A percentile compares a stretch with the other conserved stretches of the same genome.
Evolutionary conservation across 2,113 vertebrate species (phyloP).

Genomic region (Benthochromis sp.): DNA sequence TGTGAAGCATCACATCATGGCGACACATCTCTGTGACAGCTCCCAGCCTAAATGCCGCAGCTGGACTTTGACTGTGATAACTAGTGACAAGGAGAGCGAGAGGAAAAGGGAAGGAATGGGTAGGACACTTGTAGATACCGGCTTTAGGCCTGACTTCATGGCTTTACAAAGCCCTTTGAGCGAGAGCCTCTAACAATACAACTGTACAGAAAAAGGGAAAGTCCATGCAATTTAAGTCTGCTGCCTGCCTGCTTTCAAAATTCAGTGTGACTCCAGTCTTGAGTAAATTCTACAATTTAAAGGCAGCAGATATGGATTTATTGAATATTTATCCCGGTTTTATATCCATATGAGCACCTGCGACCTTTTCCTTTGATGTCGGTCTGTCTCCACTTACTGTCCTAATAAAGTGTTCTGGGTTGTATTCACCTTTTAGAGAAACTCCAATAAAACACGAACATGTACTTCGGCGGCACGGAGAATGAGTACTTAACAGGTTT

Average conservation of each 20-base stretch:
- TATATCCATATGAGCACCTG: slow-evolving; percentile 16
- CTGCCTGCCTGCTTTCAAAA: background rate
- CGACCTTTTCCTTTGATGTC: background rate
- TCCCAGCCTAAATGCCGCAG: slow-evolving; percentile 42
- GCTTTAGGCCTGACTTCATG: slow-evolving; percentile 38
- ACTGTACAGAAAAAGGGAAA: background rate
- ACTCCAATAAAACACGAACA: background rate
- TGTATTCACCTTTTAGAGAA: slow-evolving; percentile 20
- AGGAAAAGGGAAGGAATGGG: slow-evolving; percentile 53
- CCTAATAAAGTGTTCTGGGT: slow-evolving; percentile 24
- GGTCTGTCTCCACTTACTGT: slow-evolving; percentile 11
- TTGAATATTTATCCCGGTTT: slow-evolving; percentile 22
- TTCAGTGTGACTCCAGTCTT: background rate
- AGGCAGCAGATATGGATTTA: background rate
- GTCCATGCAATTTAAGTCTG: slow-evolving; percentile 9
- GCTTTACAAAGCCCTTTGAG: slow-evolving; percentile 22
- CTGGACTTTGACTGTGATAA: slow-evolving; percentile 56
- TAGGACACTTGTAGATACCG: slow-evolving; percentile 57
- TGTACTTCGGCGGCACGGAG: background rate
- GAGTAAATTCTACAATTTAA: background rate
- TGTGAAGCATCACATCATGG: slow-evolving; percentile 57
- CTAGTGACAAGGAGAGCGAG: slow-evolving; percentile 57
- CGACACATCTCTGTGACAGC: slow-evolving; percentile 61
- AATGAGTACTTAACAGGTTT: background rate
- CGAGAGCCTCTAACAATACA: slow-evolving; percentile 5